Conservation (phyloP, 2,797 vertebrate species). For the Xenopus petersii region DNA sequence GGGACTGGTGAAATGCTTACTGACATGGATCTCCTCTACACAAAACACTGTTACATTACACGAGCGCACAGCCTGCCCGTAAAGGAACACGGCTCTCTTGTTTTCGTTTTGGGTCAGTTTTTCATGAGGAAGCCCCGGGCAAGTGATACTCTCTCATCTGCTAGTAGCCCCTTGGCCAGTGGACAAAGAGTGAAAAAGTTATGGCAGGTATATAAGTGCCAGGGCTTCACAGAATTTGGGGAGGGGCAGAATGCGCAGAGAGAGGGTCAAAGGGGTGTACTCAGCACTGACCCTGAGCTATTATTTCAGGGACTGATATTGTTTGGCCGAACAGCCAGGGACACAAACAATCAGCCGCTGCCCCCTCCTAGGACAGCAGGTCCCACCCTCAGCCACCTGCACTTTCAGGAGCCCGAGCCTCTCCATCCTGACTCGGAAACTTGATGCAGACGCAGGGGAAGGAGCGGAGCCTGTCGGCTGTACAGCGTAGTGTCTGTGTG, state of each 20-base stretch:
- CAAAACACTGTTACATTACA: too few relatives aligned
- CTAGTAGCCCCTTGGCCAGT: neutral
- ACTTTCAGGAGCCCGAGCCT: neutral
- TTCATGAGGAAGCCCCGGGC: neutral
- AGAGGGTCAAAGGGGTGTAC: slow-evolving; percentile 52
- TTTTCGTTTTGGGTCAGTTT: neutral
- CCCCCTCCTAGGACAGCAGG: slow-evolving; percentile 37
- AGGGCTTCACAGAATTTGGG: neutral
- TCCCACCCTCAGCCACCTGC: slow-evolving; percentile 40
- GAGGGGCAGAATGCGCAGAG: slow-evolving; percentile 41
- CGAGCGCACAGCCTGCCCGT: too few relatives aligned
- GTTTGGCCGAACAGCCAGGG: slow-evolving; percentile 76
- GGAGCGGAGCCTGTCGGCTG: neutral
- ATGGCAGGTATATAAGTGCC: neutral
- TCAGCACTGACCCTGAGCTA: slow-evolving; percentile 69
- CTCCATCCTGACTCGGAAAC: neutral
- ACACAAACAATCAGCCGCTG: slow-evolving; percentile 55
- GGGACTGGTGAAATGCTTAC: neutral
- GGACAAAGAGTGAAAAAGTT: neutral
- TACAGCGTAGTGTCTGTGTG: too few relatives aligned
- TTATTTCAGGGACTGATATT: slow-evolving; percentile 84
- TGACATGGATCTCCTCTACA: neutral
- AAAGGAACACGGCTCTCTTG: too few relatives aligned
- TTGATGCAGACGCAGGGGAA: neutral
- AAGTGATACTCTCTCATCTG: neutral